Percentiles rank a stretch among this genome's conserved stretches.
Evolutionary conservation across 2,888 invertebrate species (phyloP).

Genomic region (Cataglyphis livida): DNA sequence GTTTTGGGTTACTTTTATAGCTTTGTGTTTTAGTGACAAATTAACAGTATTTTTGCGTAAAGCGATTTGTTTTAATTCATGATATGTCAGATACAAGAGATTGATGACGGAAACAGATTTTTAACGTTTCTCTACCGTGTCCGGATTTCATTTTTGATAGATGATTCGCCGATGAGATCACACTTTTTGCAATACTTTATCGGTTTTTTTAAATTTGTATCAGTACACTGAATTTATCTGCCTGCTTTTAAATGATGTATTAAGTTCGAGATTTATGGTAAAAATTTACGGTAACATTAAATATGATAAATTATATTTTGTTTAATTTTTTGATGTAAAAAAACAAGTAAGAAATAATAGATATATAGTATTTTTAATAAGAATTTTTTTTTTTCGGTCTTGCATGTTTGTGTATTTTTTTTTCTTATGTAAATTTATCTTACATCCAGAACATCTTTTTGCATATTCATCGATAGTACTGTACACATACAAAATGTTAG

Average conservation of each 20-base stretch:
- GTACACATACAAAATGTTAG: background rate
- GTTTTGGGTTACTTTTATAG: background rate
- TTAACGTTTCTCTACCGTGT: constrained; percentile 26
- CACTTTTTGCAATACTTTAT: constrained; percentile 5
- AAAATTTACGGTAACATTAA: background rate
- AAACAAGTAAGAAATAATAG: background rate
- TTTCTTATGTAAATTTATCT: background rate
- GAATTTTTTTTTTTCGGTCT: background rate
- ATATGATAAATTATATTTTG: background rate
- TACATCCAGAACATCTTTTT: background rate
- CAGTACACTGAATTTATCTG: constrained; percentile 10
- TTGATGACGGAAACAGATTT: constrained; percentile 44
- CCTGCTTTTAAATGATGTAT: background rate
- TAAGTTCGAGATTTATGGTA: constrained; percentile 20
- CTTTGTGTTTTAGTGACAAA: constrained; percentile 5
- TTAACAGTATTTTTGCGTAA: background rate
- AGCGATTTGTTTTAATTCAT: constrained; percentile 25
- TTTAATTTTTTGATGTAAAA: background rate
- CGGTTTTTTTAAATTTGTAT: background rate
- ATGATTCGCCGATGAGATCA: constrained; percentile 32
- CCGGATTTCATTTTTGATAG: constrained; percentile 26
- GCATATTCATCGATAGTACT: background rate
- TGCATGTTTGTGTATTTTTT: background rate
- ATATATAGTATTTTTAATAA: background rate
- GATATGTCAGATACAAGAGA: background rate